Evolutionary conservation across 2,113 vertebrate species (phyloP), one percentile per base, ranked within the genome.

Genomic region (Pyxicephalus adspersus): DNA sequence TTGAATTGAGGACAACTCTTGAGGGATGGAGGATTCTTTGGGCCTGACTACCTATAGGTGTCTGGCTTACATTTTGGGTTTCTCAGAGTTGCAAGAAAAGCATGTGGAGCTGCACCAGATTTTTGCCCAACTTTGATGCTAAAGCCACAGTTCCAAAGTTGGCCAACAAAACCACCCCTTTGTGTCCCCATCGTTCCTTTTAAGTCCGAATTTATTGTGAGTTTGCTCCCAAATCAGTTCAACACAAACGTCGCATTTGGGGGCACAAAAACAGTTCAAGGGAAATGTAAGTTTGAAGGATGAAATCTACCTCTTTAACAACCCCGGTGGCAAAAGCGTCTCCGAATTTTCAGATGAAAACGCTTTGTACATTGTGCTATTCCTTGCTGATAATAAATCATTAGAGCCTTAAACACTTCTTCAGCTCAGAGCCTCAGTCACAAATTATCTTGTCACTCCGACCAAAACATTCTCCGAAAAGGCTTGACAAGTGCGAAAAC

Each of bases 381-480:
- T 93, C 92, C 91, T 90, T 93, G 92, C 93, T 94, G 93, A 93
- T 93, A 94, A 94, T 95, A 94, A 93, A 93, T 94, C 92, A 94
- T 94, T 94, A 94, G 92, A 94, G 93, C 91, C 92, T 94, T 94
- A 94, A 93, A 94, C 94, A 94, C 92, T 93, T 92, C 92, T 92
- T 91, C 88, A 90, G 92, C 91, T 92, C 80, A 87, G 91, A 93
- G 91, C 91, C 92, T 93, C 92, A 92, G 92, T 91, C 91, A 94
- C 93, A 94, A 95, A 94, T 93, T 93, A 94, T 94, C 94, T 94
- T 93, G 92, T 95, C 93, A 94, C 92, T 93, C 92, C 92, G 92
- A 93, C 92, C 92, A 93, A 94, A 95, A 94, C 92, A 94, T 94
- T 95, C 92, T 92, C 92, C 92, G 87, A 94, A 94, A 93, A 94